Conservation (phyloP, 2,797 vertebrate species). For the Orestias chungarensis region DNA sequence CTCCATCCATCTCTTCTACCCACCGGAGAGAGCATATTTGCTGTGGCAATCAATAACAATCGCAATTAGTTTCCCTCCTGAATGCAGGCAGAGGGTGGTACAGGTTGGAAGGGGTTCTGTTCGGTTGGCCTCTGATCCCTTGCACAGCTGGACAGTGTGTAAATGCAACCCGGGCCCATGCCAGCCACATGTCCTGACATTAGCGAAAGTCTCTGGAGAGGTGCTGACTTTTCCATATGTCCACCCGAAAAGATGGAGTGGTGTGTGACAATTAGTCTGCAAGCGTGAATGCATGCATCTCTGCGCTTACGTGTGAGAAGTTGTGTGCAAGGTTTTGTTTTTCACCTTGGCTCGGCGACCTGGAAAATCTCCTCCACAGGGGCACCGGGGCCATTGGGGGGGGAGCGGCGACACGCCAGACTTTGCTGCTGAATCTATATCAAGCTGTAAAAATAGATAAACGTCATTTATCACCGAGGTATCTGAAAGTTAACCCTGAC, state of each 20-base stretch:
- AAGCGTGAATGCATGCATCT: conserved; percentile 24
- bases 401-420: conserved; percentile 48
- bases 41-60: conserved; percentile 81
- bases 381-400: conserved; percentile 26
- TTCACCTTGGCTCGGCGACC: conserved; percentile 78
- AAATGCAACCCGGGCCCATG: conserved; percentile 60
- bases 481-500: conserved; percentile 68
- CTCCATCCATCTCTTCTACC: conserved; percentile 84
- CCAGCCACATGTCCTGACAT: conserved; percentile 79
- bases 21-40: conserved; percentile 72
- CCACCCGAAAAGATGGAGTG: conserved; percentile 44
- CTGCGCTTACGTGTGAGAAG: conserved; percentile 20
- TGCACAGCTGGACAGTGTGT: conserved; percentile 76
- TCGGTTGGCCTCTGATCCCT: conserved; percentile 54
- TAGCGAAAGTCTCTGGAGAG: conserved; percentile 70
- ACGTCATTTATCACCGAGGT: conserved; percentile 71
- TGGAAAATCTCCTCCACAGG: conserved; percentile 68
- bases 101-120: conserved; percentile 13
- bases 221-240: conserved; percentile 76
- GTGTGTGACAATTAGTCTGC: conserved; percentile 26
- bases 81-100: conserved; percentile 41
- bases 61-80: conserved; percentile 81
- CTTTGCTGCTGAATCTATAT: conserved; percentile 70
- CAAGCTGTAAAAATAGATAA: conserved; percentile 74
- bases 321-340: conserved; percentile 56